Base-by-base conservation (phyloP, 2,797 vertebrate species). In the Coranthus polyacanthus region DNA sequence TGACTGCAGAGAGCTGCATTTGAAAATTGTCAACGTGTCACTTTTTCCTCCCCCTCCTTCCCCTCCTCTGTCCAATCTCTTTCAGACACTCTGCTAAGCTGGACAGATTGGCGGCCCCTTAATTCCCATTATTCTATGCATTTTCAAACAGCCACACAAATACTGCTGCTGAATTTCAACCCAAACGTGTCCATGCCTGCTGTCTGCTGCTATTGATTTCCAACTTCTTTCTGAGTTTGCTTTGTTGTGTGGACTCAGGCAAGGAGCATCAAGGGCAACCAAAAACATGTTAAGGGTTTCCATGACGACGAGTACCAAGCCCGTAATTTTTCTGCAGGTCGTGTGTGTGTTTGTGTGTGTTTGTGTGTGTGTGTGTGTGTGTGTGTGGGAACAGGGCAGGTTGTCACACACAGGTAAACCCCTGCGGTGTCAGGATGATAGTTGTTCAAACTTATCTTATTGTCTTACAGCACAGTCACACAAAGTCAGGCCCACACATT, bases 101-200 rank as follows among this genome's bases (percentile, higher is more conserved):
- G 58, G 60, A 60, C 47, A 67, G 75, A 87, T 83, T 68, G 75
- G 29, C 24, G 0, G 13, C 43, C 24, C 43, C 38, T 79, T 84
- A 80, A 87, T 81, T 78, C 56, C 37, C 72, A 87, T 85, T 78
- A 83, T 79, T 82, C 65, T 39, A 60, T 86, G 82, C 84, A 86
- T 91, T 85, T 84, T 83, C 73, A 85, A 88, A 72, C 70, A 85
- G 80, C 53, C 37, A 41, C 66, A 29, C 29, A 29, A 71, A 69
- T 51, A 72, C 82, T 2, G 21, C 46, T 13, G 2, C 49, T 68
- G 83, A 84, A 86, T 89, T 55, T 79, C 68, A 87, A 75, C 24
- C 38, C 21, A 20, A 26, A 34, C 9, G 9, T 7, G 0, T n/a
- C n/a, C n/a, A n/a, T 22, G 53, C 5, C 39, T 20, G 47, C 58